Evolutionary conservation across 2,888 invertebrate genomes (phyloP).

Genomic region (Cynaeus angustus): DNA sequence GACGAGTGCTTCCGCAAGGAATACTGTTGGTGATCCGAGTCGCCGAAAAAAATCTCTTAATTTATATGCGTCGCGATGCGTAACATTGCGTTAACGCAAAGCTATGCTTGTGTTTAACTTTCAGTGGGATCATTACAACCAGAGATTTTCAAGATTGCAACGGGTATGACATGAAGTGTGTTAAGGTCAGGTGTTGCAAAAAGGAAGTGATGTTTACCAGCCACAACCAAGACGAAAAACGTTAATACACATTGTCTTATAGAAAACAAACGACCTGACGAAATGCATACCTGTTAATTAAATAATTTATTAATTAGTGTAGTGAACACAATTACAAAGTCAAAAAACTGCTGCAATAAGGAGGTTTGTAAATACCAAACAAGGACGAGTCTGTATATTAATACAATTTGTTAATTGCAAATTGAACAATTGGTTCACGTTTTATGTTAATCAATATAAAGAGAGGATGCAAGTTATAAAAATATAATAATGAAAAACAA

Average conservation of each 20-base stretch:
- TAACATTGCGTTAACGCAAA: constrained; percentile 40
- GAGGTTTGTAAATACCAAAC: not conserved
- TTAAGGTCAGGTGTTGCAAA: constrained; percentile 48
- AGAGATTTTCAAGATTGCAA: constrained; percentile 42
- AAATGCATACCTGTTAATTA: constrained; percentile 43
- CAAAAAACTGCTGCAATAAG: constrained; percentile 1
- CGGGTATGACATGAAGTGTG: constrained; percentile 46
- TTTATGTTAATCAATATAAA: too few relatives aligned
- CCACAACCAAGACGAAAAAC: constrained; percentile 26
- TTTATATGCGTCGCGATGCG: constrained; percentile 39
- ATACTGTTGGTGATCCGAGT: constrained; percentile 16
- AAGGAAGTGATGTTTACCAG: constrained; percentile 40
- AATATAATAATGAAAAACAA: too few relatives aligned
- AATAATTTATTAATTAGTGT: constrained; percentile 45
- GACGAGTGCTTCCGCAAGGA: constrained; percentile 28
- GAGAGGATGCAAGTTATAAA: too few relatives aligned
- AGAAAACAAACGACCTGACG: constrained; percentile 44
- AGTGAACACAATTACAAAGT: constrained; percentile 8
- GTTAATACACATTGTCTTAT: constrained; percentile 37
- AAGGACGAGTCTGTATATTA: not conserved
- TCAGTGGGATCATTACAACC: constrained; percentile 33
- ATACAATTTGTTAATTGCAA: not conserved
- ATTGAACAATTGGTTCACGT: too few relatives aligned
- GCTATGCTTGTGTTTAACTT: constrained; percentile 17
- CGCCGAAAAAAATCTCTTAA: constrained; percentile 34